These are phyloP conservation scores for Siniperca knerii DNA, from an alignment of 2,113 vertebrate species.

Conservation along the genomic window DNA sequence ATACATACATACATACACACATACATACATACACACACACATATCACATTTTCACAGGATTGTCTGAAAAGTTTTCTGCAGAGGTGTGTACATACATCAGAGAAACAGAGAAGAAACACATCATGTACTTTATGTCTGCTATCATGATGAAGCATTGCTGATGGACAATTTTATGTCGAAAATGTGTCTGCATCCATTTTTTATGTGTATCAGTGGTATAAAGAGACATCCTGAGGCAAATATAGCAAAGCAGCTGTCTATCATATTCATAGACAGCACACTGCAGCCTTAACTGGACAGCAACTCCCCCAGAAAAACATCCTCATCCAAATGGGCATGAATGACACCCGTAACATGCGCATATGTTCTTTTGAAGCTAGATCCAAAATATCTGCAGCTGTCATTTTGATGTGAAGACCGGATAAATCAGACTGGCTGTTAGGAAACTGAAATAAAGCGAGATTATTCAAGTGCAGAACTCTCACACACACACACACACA, in stretches of 20 bases:
- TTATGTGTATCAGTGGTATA: neutral
- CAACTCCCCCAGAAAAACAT: neutral
- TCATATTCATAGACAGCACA: neutral
- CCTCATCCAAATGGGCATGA: neutral
- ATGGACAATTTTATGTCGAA: neutral
- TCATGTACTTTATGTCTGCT: neutral
- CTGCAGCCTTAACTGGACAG: neutral
- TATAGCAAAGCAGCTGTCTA: conserved; percentile 5
- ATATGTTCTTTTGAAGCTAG: neutral
- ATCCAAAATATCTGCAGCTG: conserved; percentile 6
- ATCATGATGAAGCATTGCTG: neutral
- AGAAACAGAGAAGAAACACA: neutral
- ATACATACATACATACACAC: too few relatives aligned
- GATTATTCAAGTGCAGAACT: conserved; percentile 3
- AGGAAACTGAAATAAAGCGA: conserved; percentile 15
- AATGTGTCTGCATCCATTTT: conserved; percentile 17
- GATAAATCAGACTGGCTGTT: conserved; percentile 6
- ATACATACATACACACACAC: too few relatives aligned
- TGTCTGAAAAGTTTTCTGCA: neutral
- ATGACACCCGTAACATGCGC: neutral
- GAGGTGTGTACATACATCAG: neutral
- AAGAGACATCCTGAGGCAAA: conserved; percentile 7
- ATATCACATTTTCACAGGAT: neutral
- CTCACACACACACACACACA: neutral
- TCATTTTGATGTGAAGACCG: conserved; percentile 13